phyloP scores from a whole-genome alignment of 2,797 vertebrate species.

The Hydrolagus colliei region DNA sequence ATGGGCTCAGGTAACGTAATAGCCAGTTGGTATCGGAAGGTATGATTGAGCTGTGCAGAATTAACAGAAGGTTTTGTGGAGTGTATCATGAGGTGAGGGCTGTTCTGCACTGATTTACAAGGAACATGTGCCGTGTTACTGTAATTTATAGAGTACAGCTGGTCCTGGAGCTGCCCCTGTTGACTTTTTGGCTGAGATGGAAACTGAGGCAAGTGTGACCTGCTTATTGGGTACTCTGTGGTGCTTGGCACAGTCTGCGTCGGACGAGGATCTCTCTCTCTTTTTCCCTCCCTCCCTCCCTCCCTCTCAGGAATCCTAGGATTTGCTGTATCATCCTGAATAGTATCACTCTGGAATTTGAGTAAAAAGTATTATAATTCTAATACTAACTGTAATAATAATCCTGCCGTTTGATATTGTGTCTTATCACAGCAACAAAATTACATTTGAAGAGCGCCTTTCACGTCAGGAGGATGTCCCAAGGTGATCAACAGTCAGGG shows the following conservation, averaged over 20 bases:
- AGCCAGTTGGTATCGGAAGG: conserved; percentile 54
- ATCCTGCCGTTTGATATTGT: too few species aligned
- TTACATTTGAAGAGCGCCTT: too few species aligned
- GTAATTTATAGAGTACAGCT: conserved; percentile 71
- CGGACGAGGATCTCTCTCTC: conserved; percentile 44
- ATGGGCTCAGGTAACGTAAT: conserved; percentile 53
- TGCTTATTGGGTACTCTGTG: conserved; percentile 48
- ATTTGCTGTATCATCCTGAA: too few species aligned
- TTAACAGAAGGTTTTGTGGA: conserved; percentile 66
- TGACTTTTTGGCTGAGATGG: conserved; percentile 60
- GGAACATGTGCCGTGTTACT: conserved; percentile 57
- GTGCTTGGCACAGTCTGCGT: conserved; percentile 51
- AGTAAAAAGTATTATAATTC: too few species aligned
- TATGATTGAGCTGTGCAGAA: conserved; percentile 66
- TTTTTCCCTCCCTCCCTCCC: too few species aligned
- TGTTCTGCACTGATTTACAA: conserved; percentile 66
- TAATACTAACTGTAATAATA: too few species aligned
- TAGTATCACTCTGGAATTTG: too few species aligned
- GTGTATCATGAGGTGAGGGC: conserved; percentile 64
- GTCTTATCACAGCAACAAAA: too few species aligned
- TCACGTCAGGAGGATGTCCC: too few species aligned
- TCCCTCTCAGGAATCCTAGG: too few species aligned
- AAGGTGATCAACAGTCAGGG: too few species aligned
- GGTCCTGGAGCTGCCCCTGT: conserved; percentile 56
- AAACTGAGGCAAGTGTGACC: conserved; percentile 56